These are phyloP conservation scores for Wasmannia auropunctata DNA, from an alignment of 1,140 invertebrate genomes.

Conservation along the genomic window DNA sequence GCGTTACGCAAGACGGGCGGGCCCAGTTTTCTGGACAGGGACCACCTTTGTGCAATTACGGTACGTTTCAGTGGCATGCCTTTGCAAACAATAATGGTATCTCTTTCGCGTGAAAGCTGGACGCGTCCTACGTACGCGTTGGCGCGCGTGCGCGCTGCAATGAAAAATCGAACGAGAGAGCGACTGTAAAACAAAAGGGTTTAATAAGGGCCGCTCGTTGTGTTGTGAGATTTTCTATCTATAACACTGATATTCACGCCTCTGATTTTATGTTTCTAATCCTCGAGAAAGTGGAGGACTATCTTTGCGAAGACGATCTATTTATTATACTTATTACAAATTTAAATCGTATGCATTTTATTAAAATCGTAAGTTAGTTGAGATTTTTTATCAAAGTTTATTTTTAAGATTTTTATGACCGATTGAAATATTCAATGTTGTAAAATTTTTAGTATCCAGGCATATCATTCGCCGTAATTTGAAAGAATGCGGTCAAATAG, in stretches of 20 bases:
- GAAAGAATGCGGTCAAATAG: background rate
- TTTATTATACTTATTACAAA: background rate
- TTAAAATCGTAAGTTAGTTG: background rate
- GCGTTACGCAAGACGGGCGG: conserved; percentile 67
- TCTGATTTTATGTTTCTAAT: background rate
- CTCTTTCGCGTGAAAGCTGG: conserved; percentile 64
- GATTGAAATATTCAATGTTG: background rate
- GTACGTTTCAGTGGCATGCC: conserved; percentile 42
- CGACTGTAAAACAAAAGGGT: background rate
- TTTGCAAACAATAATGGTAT: conserved; percentile 64
- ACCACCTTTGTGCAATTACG: conserved; percentile 67
- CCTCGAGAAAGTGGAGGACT: background rate
- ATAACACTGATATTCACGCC: conserved; percentile 10
- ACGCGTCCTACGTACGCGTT: conserved; percentile 53
- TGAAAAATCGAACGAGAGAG: conserved; percentile 39
- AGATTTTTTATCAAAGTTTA: background rate
- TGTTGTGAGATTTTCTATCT: background rate
- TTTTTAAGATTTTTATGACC: background rate
- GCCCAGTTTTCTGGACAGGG: conserved; percentile 71
- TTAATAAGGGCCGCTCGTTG: background rate
- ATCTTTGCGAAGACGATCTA: background rate
- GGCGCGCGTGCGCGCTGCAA: background rate
- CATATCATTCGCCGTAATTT: background rate
- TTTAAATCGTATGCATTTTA: background rate
- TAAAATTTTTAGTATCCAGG: background rate